phyloP scores from a whole-genome alignment of 2,797 vertebrate genomes.

The Eremophila alpestris region DNA sequence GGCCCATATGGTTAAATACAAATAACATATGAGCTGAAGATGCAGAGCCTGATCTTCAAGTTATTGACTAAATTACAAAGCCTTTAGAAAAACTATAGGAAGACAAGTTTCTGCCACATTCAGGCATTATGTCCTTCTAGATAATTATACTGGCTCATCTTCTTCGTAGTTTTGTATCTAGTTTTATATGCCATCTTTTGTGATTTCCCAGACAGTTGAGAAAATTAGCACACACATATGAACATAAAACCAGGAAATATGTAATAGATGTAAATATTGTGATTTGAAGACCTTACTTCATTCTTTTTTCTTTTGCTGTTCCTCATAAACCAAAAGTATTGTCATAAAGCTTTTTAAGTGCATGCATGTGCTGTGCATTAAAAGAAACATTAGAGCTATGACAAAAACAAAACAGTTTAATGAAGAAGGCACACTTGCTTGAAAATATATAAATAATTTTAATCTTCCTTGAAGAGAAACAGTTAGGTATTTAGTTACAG shows the following conservation, averaged over 20 bases:
- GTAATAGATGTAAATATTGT: background rate
- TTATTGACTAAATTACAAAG: background rate
- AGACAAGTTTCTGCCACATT: background rate
- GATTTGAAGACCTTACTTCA: background rate
- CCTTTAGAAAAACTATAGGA: background rate
- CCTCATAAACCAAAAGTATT: background rate
- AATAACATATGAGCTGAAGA: background rate
- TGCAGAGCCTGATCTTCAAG: background rate
- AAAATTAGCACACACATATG: fast-evolving
- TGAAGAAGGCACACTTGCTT: background rate
- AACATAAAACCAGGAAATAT: background rate
- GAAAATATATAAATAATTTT: background rate
- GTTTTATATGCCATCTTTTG: background rate
- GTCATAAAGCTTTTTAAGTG: background rate
- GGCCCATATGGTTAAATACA: background rate
- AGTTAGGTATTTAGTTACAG: background rate
- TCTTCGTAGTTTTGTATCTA: background rate
- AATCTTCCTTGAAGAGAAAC: background rate
- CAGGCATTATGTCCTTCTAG: background rate
- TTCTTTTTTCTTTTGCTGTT: background rate
- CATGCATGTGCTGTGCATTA: background rate
- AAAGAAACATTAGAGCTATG: background rate
- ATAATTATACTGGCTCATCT: background rate
- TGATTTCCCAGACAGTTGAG: background rate
- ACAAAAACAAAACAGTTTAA: background rate